phyloP scores from a whole-genome alignment of 2,113 vertebrate genomes.

The Istiophorus platypterus region DNA sequence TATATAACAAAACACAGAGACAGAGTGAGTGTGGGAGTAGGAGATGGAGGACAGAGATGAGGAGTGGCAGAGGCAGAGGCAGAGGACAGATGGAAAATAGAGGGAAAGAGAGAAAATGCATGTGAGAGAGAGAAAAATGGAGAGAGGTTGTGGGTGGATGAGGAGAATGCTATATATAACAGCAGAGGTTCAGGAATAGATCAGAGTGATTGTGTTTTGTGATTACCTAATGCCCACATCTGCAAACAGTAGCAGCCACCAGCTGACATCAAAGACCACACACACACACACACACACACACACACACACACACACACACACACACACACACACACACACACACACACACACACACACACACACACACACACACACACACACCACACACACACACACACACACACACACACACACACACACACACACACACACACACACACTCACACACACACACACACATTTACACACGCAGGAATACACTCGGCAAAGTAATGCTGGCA shows the following conservation, averaged over 20 bases:
- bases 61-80: conserved; percentile 72
- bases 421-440: neutral
- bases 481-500: conserved; percentile 42
- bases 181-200: conserved; percentile 80
- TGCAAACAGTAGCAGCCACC: conserved; percentile 71
- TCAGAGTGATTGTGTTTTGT: conserved; percentile 77
- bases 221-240: conserved; percentile 77
- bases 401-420: conserved; percentile 24
- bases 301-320: neutral
- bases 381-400: conserved; percentile 13
- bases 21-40: conserved; percentile 75
- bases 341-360: conserved; percentile 21
- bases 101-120: conserved; percentile 44
- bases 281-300: conserved; percentile 20
- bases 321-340: conserved; percentile 19
- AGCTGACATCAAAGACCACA: conserved; percentile 73
- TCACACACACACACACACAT: conserved; percentile 43
- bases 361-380: neutral
- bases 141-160: conserved; percentile 77
- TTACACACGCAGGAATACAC: conserved; percentile 22
- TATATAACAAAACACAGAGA: conserved; percentile 71
- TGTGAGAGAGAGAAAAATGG: conserved; percentile 49
- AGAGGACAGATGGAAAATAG: conserved; percentile 65
- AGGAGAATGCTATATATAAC: conserved; percentile 81
- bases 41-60: conserved; percentile 76